Conservation (phyloP, 1,140 invertebrate species). For the Drosophila bocki region DNA sequence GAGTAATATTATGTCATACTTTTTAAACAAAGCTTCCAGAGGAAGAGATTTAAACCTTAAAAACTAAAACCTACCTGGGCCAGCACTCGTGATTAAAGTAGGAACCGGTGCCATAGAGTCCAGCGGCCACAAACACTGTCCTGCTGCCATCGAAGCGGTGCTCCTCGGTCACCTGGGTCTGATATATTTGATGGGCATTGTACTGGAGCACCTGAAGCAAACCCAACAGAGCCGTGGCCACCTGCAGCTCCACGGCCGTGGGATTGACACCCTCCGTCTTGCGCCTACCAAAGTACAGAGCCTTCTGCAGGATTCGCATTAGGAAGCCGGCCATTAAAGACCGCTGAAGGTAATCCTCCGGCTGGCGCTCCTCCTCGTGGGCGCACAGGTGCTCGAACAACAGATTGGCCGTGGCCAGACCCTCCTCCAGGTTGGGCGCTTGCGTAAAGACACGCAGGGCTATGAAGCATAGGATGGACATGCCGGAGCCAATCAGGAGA, state of each 20-base stretch:
- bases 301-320: constrained; percentile 89
- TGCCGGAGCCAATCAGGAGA: constrained; percentile 91
- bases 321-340: constrained; percentile 92
- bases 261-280: constrained; percentile 84
- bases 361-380: constrained; percentile 88
- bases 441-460: constrained; percentile 91
- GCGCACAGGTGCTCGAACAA: constrained; percentile 88
- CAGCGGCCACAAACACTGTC: constrained; percentile 90
- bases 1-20: no score
- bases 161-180: constrained; percentile 87
- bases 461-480: constrained; percentile 91
- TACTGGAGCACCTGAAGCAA: constrained; percentile 94
- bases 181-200: constrained; percentile 95
- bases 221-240: constrained; percentile 89
- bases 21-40: no score
- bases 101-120: constrained; percentile 91
- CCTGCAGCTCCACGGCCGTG: constrained; percentile 86
- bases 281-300: constrained; percentile 87
- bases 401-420: constrained; percentile 85
- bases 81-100: constrained; percentile 96
- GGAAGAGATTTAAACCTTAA: not conserved
- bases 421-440: constrained; percentile 68
- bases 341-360: constrained; percentile 91
- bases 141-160: constrained; percentile 87
- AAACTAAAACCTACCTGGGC: constrained; percentile 85